These are phyloP conservation scores for Mythimna ferrago DNA, from an alignment of 2,888 invertebrate genomes.

Conservation along the genomic window DNA sequence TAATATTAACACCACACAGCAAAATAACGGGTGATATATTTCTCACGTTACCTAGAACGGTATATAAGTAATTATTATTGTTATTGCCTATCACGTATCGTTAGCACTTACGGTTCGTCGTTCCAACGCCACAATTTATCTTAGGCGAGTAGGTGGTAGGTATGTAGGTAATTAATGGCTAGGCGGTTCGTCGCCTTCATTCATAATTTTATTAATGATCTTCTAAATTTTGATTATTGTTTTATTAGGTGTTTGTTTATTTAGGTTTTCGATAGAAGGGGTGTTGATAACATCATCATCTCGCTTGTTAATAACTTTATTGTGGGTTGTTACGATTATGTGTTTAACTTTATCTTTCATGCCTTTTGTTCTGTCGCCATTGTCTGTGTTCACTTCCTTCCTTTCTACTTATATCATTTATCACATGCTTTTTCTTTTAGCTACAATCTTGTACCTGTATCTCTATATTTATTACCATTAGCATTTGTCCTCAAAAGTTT, in stretches of 20 bases:
- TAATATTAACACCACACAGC: conserved; percentile 2
- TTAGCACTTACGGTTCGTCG: conserved; percentile 8
- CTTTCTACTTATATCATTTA: not conserved
- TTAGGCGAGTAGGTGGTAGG: conserved; percentile 17
- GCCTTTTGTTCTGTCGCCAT: not conserved
- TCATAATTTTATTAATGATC: conserved; percentile 55
- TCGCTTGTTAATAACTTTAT: not conserved
- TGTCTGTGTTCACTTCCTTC: not conserved
- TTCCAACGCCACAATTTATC: conserved; percentile 53
- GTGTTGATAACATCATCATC: not conserved
- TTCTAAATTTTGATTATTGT: conserved; percentile 34
- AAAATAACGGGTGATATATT: conserved; percentile 22
- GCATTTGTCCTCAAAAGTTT: not conserved
- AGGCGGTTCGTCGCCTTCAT: conserved; percentile 37
- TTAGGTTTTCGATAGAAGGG: not conserved
- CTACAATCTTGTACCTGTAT: not conserved
- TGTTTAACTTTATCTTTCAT: not conserved
- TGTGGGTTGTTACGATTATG: not conserved
- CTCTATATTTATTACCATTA: not conserved
- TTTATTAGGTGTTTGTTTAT: conserved; percentile 35
- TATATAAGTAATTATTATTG: conserved; percentile 35
- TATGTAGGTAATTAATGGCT: conserved; percentile 49
- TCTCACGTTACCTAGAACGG: conserved; percentile 25
- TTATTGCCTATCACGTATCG: conserved; percentile 26
- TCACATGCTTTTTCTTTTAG: not conserved